A percentile compares a stretch with the other conserved stretches of the same genome.
Evolutionary conservation across 2,888 invertebrate species (phyloP).

Genomic region (Epinotia brunnichana): DNA sequence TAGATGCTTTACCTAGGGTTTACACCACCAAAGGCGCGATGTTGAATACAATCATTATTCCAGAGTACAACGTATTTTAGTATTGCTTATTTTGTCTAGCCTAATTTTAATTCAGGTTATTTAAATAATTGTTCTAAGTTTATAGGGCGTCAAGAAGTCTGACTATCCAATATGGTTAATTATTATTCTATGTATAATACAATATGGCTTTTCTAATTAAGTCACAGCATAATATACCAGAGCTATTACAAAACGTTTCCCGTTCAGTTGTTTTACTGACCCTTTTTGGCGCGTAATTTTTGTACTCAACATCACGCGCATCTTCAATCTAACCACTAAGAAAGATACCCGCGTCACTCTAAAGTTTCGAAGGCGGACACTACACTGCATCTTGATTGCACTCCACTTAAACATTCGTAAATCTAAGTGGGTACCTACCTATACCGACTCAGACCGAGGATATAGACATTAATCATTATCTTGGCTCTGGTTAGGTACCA

Average conservation of each 20-base stretch:
- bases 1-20: conserved; percentile 73
- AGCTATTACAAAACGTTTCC: conserved; percentile 25
- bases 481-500: background rate
- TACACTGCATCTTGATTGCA: conserved; percentile 66
- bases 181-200: too few species aligned
- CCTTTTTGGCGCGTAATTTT: conserved; percentile 48
- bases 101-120: conserved; percentile 21
- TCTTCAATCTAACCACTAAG: conserved; percentile 77
- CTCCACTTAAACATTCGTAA: conserved; percentile 48
- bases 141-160: conserved; percentile 12
- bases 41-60: conserved; percentile 66
- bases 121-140: conserved; percentile 25
- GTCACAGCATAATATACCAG: conserved; percentile 5
- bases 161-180: conserved; percentile 20
- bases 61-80: background rate
- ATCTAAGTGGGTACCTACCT: background rate
- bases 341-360: conserved; percentile 76
- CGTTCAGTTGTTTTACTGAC: conserved; percentile 10
- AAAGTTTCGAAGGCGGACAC: conserved; percentile 77
- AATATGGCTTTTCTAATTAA: conserved; percentile 7
- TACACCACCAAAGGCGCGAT: conserved; percentile 66
- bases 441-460: background rate
- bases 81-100: conserved; percentile 44
- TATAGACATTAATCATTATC: conserved; percentile 21
- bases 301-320: conserved; percentile 67